Percentiles rank a stretch among this genome's conserved stretches.
phyloP scores from a whole-genome alignment of 2,797 vertebrate species.

The Spatula clypeata region DNA sequence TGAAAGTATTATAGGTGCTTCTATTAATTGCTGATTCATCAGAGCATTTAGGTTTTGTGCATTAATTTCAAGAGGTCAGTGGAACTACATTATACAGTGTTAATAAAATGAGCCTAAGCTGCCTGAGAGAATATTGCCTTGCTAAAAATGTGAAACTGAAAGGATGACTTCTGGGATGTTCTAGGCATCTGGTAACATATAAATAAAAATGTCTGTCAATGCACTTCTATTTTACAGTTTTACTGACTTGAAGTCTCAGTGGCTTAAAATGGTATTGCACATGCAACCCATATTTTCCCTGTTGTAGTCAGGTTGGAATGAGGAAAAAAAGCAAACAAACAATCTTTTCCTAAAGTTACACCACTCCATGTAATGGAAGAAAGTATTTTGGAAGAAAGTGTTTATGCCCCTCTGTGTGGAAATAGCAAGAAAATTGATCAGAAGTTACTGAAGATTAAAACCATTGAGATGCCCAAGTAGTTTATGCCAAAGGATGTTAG shows the following conservation, averaged over 20 bases:
- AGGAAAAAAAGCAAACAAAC: not conserved
- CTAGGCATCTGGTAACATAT: not conserved
- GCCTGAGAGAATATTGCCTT: not conserved
- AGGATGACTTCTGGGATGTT: not conserved
- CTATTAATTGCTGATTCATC: not conserved
- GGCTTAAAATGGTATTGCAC: not conserved
- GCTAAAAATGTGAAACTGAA: not conserved
- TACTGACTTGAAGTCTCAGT: not conserved
- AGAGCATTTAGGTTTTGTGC: not conserved
- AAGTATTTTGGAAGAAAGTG: not conserved
- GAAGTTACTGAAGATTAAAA: not conserved
- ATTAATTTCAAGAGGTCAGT: not conserved
- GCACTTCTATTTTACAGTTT: not conserved
- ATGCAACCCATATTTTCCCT: not conserved
- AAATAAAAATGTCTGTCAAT: not conserved
- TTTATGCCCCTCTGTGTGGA: not conserved
- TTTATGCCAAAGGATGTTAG: not conserved
- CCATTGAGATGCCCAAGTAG: not conserved
- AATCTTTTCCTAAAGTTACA: not conserved
- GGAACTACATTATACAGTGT: not conserved
- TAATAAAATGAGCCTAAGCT: not conserved
- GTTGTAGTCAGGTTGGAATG: not conserved
- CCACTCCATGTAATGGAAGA: not conserved
- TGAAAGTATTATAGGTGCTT: not conserved
- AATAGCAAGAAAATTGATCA: not conserved